Conservation (phyloP, 2,113 vertebrate genomes). For the Podiceps cristatus region DNA sequence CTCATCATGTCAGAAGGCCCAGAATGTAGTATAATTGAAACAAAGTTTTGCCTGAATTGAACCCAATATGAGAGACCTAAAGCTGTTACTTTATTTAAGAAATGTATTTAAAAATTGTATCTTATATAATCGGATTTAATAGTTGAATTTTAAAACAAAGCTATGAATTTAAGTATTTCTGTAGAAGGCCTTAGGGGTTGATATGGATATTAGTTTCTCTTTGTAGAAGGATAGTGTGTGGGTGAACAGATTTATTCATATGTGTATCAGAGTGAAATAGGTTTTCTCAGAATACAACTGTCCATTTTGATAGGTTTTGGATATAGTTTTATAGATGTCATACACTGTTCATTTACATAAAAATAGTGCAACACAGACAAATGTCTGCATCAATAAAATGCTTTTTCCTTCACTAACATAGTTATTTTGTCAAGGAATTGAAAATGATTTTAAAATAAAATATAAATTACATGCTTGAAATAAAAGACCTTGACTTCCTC, state of each 20-base stretch:
- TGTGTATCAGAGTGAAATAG: not conserved
- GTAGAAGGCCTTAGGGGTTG: not conserved
- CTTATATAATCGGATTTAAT: not conserved
- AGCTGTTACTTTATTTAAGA: not conserved
- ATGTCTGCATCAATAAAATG: not conserved
- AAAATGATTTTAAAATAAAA: not conserved
- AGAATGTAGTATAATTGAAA: not conserved
- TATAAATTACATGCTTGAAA: not conserved
- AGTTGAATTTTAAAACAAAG: conserved; percentile 7
- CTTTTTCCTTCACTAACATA: not conserved
- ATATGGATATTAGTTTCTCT: not conserved
- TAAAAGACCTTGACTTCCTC: not conserved
- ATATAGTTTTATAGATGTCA: not conserved
- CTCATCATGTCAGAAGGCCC: not conserved
- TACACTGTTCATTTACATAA: not conserved
- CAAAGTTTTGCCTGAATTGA: not conserved
- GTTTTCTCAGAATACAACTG: not conserved
- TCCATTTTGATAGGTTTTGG: not conserved
- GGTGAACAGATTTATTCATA: not conserved
- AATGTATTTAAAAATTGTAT: not conserved
- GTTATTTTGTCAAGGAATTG: not conserved
- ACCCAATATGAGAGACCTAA: not conserved
- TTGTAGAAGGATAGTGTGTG: not conserved
- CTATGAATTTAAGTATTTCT: not conserved
- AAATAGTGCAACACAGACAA: not conserved